Conservation (phyloP, 2,113 vertebrate species). For the Piprites chloris region DNA sequence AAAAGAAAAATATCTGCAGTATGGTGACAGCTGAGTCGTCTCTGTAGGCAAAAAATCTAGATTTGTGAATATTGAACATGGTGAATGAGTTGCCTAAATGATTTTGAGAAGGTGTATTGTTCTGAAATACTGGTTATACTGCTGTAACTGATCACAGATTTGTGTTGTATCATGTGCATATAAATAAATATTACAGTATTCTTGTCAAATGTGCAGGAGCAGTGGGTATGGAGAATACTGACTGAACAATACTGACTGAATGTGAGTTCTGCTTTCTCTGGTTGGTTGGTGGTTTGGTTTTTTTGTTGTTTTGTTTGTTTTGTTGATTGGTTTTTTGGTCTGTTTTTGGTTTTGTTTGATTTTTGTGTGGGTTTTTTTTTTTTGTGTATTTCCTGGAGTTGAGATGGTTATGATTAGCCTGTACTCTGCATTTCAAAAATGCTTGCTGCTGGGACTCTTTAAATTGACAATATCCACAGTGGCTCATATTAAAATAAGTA, state of each 20-base stretch:
- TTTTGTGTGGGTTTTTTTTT: too few relatives aligned
- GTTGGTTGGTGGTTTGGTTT: neutral
- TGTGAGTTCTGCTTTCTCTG: neutral
- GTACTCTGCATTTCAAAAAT: neutral
- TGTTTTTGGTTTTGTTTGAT: neutral
- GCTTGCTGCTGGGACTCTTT: neutral
- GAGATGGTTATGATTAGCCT: neutral
- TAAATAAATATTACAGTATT: neutral
- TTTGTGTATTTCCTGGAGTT: neutral
- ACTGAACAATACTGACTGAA: neutral
- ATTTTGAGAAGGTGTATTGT: neutral
- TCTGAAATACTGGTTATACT: neutral
- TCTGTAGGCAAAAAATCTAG: neutral
- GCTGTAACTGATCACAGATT: neutral
- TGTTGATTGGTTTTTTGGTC: too few relatives aligned
- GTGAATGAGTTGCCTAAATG: neutral
- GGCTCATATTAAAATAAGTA: neutral
- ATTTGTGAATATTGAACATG: neutral
- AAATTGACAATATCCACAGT: neutral
- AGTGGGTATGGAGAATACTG: neutral
- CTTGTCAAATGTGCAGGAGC: neutral
- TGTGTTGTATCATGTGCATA: neutral
- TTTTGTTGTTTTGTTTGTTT: too few relatives aligned
- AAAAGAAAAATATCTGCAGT: neutral
- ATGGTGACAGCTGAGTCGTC: neutral